phyloP scores from a whole-genome alignment of 2,888 invertebrate species.

The Luffia ferchaultella region DNA sequence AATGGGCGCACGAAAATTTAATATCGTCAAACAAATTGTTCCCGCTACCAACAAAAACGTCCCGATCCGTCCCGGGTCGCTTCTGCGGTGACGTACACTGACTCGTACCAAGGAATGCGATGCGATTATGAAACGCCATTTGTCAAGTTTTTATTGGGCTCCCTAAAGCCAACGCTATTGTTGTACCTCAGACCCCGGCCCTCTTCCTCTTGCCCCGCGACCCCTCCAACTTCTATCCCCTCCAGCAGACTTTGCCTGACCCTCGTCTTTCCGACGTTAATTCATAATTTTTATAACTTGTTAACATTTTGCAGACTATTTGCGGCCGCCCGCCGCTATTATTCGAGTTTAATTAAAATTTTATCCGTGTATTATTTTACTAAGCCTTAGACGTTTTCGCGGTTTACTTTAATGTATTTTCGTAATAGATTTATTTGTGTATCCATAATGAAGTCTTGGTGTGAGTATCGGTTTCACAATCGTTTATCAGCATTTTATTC shows the following conservation, averaged over 20 bases:
- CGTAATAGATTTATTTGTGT: too few species aligned
- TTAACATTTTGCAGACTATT: constrained; percentile 41
- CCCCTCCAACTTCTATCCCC: constrained; percentile 7
- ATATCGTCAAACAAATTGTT: background rate
- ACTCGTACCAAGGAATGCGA: constrained; percentile 43
- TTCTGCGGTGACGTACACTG: constrained; percentile 30
- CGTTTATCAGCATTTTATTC: too few species aligned
- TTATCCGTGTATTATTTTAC: background rate
- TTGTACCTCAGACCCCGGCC: constrained; percentile 23
- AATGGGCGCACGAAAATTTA: background rate
- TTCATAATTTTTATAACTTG: constrained; percentile 63
- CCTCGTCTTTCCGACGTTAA: constrained; percentile 49
- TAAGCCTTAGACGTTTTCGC: background rate
- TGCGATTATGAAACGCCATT: constrained; percentile 64
- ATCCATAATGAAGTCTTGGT: too few species aligned
- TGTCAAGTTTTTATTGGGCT: constrained; percentile 66
- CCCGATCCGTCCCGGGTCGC: constrained; percentile 21
- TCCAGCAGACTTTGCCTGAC: constrained; percentile 22
- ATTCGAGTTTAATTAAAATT: background rate
- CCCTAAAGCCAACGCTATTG: constrained; percentile 50
- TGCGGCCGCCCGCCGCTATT: constrained; percentile 9
- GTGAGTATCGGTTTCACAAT: too few species aligned
- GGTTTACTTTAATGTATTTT: background rate
- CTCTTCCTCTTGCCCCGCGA: constrained; percentile 15
- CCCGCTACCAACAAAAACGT: constrained; percentile 33